phyloP scores from a whole-genome alignment of 2,113 vertebrate genomes.

The Pomatorhinus ruficollis region DNA sequence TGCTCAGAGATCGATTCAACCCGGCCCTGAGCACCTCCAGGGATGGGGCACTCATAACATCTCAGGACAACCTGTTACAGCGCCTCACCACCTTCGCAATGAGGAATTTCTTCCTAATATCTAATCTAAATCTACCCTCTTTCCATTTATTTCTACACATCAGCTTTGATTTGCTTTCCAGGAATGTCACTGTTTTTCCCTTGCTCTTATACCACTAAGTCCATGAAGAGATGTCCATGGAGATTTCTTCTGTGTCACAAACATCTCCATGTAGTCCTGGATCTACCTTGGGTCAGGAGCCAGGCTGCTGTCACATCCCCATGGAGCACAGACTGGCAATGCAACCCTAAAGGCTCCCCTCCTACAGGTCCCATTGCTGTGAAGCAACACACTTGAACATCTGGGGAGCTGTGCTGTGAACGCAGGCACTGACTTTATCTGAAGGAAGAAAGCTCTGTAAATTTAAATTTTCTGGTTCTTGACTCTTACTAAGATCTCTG shows the following conservation, averaged over 20 bases:
- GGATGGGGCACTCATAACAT: background rate
- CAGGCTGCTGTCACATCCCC: background rate
- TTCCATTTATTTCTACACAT: background rate
- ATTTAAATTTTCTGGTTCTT: background rate
- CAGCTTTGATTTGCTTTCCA: background rate
- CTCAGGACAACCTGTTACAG: background rate
- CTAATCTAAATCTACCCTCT: background rate
- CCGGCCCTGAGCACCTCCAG: background rate
- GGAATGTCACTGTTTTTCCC: background rate
- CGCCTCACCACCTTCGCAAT: background rate
- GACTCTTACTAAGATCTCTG: background rate
- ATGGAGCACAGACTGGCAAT: background rate
- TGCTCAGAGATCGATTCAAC: background rate
- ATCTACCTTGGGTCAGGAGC: background rate
- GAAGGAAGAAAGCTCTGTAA: background rate
- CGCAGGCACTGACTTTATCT: background rate
- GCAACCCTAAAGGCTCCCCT: background rate
- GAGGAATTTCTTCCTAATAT: background rate
- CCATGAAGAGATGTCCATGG: background rate
- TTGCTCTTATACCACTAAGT: background rate
- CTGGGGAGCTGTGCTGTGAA: background rate
- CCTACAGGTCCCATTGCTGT: background rate
- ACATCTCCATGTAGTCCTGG: background rate
- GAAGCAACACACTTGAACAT: background rate
- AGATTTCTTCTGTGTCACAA: background rate